Evolutionary conservation across 2,113 vertebrate genomes (phyloP).

Genomic region (Suncus etruscus): DNA sequence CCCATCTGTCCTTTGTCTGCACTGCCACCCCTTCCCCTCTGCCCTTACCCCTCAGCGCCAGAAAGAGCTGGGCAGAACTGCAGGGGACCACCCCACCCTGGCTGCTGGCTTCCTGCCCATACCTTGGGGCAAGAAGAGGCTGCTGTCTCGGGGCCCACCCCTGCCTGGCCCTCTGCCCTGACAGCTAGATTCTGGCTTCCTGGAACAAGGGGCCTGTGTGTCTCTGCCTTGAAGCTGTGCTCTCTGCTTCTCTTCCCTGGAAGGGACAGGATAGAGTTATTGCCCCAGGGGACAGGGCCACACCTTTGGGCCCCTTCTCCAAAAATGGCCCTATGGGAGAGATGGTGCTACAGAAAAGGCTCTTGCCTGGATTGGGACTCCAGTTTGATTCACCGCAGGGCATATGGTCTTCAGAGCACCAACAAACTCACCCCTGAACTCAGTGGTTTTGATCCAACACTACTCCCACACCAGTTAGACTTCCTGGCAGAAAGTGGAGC

Average conservation of each 20-base stretch:
- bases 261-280: neutral
- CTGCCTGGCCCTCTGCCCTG: conserved; percentile 62
- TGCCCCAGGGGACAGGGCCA: neutral
- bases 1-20: neutral
- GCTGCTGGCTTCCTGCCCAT: conserved; percentile 39
- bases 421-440: too few relatives aligned
- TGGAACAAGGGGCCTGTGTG: conserved; percentile 68
- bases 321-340: neutral
- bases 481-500: neutral
- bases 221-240: neutral
- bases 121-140: conserved; percentile 50
- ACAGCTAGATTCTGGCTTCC: conserved; percentile 37
- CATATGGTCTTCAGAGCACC: too few relatives aligned
- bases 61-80: conserved; percentile 23
- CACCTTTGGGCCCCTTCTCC: neutral
- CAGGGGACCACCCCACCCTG: neutral
- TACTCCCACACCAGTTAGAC: neutral
- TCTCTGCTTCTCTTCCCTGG: neutral
- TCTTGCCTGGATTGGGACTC: too few relatives aligned
- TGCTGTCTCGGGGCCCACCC: conserved; percentile 20
- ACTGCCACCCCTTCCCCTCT: neutral
- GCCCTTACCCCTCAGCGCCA: neutral
- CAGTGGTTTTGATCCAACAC: neutral
- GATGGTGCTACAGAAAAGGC: too few relatives aligned
- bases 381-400: too few relatives aligned